Percentiles rank a stretch among this genome's conserved stretches.
Evolutionary conservation across 2,888 invertebrate genomes (phyloP).

Genomic region (Drosophila setosimentum): DNA sequence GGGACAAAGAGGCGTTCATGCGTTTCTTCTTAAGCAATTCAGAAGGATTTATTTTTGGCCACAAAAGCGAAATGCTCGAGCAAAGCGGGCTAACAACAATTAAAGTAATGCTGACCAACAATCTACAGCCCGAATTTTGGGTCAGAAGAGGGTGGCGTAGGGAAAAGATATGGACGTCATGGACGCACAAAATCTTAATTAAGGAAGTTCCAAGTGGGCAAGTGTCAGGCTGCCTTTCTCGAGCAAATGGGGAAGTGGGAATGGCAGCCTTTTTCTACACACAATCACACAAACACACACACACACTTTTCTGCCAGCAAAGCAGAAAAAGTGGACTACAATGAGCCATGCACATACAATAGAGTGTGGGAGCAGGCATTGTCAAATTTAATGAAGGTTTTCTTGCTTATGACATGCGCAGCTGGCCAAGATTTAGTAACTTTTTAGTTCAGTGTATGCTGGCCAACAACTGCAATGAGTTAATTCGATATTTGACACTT

Average conservation of each 20-base stretch:
- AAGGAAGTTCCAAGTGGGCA: slow-evolving; percentile 78
- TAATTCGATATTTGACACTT: slow-evolving; percentile 81
- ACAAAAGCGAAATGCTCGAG: slow-evolving; percentile 71
- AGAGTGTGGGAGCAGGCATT: slow-evolving; percentile 43
- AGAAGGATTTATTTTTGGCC: slow-evolving; percentile 77
- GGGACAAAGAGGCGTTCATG: slow-evolving; percentile 68
- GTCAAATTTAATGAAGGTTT: slow-evolving; percentile 83
- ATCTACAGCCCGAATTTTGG: slow-evolving; percentile 42
- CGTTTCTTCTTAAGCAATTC: slow-evolving; percentile 75
- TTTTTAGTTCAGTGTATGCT: slow-evolving; percentile 20
- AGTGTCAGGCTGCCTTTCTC: slow-evolving; percentile 46
- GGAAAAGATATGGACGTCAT: slow-evolving; percentile 11
- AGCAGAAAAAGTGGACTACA: slow-evolving; percentile 70
- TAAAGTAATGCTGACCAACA: slow-evolving; percentile 80
- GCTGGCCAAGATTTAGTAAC: slow-evolving; percentile 69
- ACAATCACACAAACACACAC: slow-evolving; percentile 46
- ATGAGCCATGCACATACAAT: slow-evolving; percentile 34
- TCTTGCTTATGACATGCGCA: slow-evolving; percentile 68
- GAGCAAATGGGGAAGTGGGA: slow-evolving; percentile 2
- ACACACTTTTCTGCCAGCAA: slow-evolving; percentile 47
- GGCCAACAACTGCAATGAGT: slow-evolving; percentile 62
- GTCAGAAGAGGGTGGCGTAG: slow-evolving; percentile 44
- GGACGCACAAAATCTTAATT: slow-evolving; percentile 81
- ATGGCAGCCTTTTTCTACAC: slow-evolving; percentile 43
- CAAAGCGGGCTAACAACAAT: slow-evolving; percentile 76